These are phyloP conservation scores for Gadopsis bispinosus DNA, from an alignment of 2,797 vertebrate genomes.

Conservation along the genomic window DNA sequence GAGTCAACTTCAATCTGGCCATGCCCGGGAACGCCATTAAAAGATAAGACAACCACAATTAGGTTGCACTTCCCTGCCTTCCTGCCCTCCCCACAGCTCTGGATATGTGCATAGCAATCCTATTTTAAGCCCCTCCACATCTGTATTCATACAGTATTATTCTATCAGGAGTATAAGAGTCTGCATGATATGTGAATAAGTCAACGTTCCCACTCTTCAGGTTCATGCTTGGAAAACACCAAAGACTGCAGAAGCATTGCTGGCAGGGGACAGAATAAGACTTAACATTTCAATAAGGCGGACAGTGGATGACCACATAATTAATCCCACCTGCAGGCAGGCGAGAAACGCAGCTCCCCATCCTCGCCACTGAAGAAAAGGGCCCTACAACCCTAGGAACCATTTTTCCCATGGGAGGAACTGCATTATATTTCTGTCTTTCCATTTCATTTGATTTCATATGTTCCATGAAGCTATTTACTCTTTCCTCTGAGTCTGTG, in stretches of 20 bases:
- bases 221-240: slow-evolving; percentile 51
- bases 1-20: slow-evolving; percentile 83
- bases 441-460: slow-evolving; percentile 84
- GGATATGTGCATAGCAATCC: slow-evolving; percentile 51
- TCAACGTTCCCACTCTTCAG: slow-evolving; percentile 33
- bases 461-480: slow-evolving; percentile 83
- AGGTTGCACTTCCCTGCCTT: slow-evolving; percentile 71
- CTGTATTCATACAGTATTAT: slow-evolving; percentile 68
- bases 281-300: slow-evolving; percentile 73
- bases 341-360: slow-evolving; percentile 45
- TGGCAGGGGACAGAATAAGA: slow-evolving; percentile 56
- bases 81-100: slow-evolving; percentile 46
- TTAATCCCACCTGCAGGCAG: slow-evolving; percentile 62
- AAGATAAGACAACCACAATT: slow-evolving; percentile 85
- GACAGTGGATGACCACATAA: slow-evolving; percentile 65
- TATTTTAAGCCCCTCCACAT: slow-evolving; percentile 66
- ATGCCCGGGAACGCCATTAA: slow-evolving; percentile 75
- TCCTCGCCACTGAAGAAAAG: slow-evolving; percentile 59
- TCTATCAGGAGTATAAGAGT: slow-evolving; percentile 52
- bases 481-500: slow-evolving; percentile 80
- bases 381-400: slow-evolving; percentile 51
- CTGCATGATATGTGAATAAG: slow-evolving; percentile 63
- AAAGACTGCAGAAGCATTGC: slow-evolving; percentile 40
- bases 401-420: slow-evolving; percentile 68
- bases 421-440: slow-evolving; percentile 78